Base-by-base conservation (phyloP, 2,797 vertebrate genomes). In the Mus spretus region DNA sequence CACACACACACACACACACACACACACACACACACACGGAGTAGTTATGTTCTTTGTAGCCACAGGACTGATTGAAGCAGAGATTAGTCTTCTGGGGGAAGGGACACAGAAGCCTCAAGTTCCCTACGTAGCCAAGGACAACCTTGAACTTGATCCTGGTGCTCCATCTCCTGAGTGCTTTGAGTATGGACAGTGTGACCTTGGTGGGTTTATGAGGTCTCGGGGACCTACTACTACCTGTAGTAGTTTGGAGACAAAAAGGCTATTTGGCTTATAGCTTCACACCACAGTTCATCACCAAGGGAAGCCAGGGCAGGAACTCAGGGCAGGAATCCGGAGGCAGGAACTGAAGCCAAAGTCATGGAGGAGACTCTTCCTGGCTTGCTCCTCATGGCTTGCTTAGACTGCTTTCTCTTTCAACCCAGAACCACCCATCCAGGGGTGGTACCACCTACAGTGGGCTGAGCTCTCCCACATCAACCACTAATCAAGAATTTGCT, bases 21-120 rank as follows among this genome's bases (percentile, higher is more conserved):
- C 67, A 24, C 20, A 74, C 37, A 44, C 72, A 74, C n/a, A 74
- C 72, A 74, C 72, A 74, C 37, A 74, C 34, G 37, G 34, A 40
- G 34, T 15, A 87, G 0, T 59, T 86, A 28, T 90, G 15, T 47
- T 72, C 50, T 44, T 89, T 82, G 9, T 11, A 88, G 93, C 47
- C n/a, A 67, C 47, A 92, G 83, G 19, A 7, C 65, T 89, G 26
- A 31, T 6, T 74, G 65, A 96, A 94, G 80, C 20, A 87, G 40
- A 31, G 13, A 47, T 20, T 65, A 17, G 17, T 28, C 82, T 37
- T 28, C 47, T 77, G 77, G 77, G 14, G 40, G 40, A 11, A 44
- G 24, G 34, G 1, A 22, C 44, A 85, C 15, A 86, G 34, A 86
- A 15, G 8, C 47, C 47, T 67, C 44, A 55, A 72, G 84, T 9